Base-by-base conservation (phyloP, 1,140 invertebrate species). In the Oreohelix idahoensis region DNA sequence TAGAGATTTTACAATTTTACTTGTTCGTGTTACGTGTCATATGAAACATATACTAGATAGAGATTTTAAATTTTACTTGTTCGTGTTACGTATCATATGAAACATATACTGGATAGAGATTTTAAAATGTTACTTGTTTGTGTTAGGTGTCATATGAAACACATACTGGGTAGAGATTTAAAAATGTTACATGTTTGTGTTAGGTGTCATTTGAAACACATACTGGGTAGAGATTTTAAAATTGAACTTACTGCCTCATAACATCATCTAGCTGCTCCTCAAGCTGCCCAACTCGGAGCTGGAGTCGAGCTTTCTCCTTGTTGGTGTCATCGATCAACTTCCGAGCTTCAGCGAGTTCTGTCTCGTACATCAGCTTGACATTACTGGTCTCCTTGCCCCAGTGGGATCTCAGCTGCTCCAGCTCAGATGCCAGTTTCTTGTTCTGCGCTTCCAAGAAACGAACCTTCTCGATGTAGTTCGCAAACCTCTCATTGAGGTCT, bases 401-500 rank as follows among this genome's bases (percentile, higher is more conserved):
- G 87, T 93, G 91, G 38, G 90, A 89, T 42, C 91, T 90, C 79
- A 94, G 86, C 49, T 90, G 88, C 36, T 93, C 92, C 80, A 94
- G 88, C 85, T 94, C 93, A 39, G 89, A 87, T 23, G 89, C 91
- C 35, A 94, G 84, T 79, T 93, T 93, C 80, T 92, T 91, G 86
- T 94, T 94, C 85, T 94, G 93, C 20, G 93, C 93, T 79, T 94
- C 93, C 42, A 94, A 86, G 84, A 93, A 94, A 69, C 93, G 89
- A 29, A 93, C 92, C 86, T 92, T 94, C 92, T 94, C 93, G 83
- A 94, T 94, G 88, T 94, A 94, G 81, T 87, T 89, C 74, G 93
- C 93, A 83, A 94, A 92, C 49, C 93, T 89, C 84, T 93, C 92
- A 85, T 94, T 94, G 78, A 94, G 86, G 80, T 93, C 93, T 73